Evolutionary conservation across 2,113 vertebrate genomes (phyloP).

Genomic region (Carlito syrichta): DNA sequence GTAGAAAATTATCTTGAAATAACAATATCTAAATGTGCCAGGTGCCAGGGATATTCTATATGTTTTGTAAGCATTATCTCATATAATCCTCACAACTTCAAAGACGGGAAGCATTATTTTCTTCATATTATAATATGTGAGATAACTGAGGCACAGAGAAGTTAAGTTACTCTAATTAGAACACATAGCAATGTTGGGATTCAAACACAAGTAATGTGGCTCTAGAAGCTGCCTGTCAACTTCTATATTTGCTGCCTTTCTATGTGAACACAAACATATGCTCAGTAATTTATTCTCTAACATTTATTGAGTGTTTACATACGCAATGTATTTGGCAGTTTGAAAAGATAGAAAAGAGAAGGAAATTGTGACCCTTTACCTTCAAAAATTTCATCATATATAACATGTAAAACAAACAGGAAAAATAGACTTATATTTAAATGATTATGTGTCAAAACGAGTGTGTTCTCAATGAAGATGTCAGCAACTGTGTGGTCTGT

Average conservation of each 20-base stretch:
- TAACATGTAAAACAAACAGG: background rate
- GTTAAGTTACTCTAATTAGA: background rate
- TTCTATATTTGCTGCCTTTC: background rate
- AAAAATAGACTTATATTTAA: background rate
- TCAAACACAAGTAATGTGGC: background rate
- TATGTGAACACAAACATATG: background rate
- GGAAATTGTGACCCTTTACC: background rate
- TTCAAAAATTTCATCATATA: background rate
- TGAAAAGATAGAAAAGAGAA: background rate
- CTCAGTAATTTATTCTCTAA: background rate
- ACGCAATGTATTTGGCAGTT: background rate
- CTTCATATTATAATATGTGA: background rate
- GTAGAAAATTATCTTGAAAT: conserved; percentile 17
- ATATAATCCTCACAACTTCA: background rate
- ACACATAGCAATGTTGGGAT: background rate
- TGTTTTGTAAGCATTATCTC: background rate
- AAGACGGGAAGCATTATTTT: background rate
- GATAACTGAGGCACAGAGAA: background rate
- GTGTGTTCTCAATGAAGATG: background rate
- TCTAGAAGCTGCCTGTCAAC: background rate
- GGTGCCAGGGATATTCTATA: background rate
- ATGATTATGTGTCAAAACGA: background rate
- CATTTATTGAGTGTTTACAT: background rate
- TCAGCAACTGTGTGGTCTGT: background rate
- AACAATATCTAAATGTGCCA: background rate